These are phyloP conservation scores for Macrotrachela quadricornifera DNA, from an alignment of 1,140 invertebrate genomes.

Conservation along the genomic window DNA sequence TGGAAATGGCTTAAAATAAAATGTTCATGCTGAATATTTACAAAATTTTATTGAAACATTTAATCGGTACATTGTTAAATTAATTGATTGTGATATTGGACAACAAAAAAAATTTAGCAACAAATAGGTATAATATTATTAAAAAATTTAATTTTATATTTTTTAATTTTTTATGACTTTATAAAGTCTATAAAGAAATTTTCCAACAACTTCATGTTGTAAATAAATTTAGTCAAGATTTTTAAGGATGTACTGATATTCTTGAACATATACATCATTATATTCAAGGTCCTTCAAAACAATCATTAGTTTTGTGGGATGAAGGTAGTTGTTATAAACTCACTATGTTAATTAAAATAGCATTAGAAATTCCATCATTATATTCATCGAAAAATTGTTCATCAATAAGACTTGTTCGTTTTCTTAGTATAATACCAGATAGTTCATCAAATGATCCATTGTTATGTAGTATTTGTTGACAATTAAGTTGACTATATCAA, in stretches of 20 bases:
- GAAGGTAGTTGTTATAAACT: conserved; percentile 93
- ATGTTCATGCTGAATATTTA: conserved; percentile 78
- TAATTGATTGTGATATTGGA: conserved; percentile 25
- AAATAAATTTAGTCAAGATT: conserved; percentile 77
- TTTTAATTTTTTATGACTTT: not conserved
- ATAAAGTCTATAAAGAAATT: conserved; percentile 51
- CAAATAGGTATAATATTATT: conserved; percentile 12
- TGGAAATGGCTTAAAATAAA: conserved; percentile 67
- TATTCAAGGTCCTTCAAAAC: conserved; percentile 54
- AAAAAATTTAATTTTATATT: not conserved
- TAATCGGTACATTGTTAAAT: conserved; percentile 71
- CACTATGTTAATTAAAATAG: conserved; percentile 64
- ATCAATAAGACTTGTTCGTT: conserved; percentile 68
- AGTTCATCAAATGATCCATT: conserved; percentile 78
- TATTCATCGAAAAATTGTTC: conserved; percentile 18
- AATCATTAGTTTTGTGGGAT: conserved; percentile 76
- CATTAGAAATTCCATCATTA: not conserved
- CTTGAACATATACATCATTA: conserved; percentile 58
- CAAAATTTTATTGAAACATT: conserved; percentile 59
- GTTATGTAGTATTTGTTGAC: conserved; percentile 74
- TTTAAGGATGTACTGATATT: conserved; percentile 72
- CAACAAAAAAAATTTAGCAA: conserved; percentile 34
- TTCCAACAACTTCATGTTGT: conserved; percentile 86
- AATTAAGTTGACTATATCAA: conserved; percentile 84
- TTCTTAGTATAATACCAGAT: conserved; percentile 85